Evolutionary conservation across 2,888 invertebrate species (phyloP).

Genomic region (Thelaira solivaga): DNA sequence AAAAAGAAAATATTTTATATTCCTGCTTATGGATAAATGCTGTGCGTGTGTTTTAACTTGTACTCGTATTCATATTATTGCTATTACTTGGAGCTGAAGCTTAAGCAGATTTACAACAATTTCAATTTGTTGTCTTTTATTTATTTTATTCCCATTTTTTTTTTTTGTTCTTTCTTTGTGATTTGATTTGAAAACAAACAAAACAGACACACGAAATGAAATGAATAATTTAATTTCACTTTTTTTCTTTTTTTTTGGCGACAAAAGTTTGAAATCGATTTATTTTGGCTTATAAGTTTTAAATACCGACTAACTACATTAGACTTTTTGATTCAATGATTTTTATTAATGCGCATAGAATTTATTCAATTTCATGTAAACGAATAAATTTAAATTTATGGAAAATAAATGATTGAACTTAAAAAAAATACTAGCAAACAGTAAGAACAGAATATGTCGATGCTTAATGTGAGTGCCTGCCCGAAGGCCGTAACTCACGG

Average conservation of each 20-base stretch:
- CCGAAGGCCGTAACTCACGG: no score
- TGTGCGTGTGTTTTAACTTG: neutral
- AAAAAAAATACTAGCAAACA: no score
- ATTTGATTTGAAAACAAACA: slow-evolving; percentile 31
- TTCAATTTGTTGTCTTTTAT: slow-evolving; percentile 52
- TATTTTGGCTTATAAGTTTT: slow-evolving; percentile 60
- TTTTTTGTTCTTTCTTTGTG: no score
- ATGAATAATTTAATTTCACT: slow-evolving; percentile 17
- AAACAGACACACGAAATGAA: neutral
- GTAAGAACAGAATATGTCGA: no score
- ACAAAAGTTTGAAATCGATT: slow-evolving; percentile 53
- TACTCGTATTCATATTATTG: neutral
- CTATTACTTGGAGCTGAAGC: slow-evolving; percentile 29
- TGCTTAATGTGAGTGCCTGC: no score
- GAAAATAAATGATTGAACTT: no score
- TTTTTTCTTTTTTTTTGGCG: slow-evolving; percentile 55
- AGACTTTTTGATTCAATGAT: slow-evolving; percentile 61
- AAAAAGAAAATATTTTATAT: no score
- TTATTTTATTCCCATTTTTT: neutral
- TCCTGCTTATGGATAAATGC: slow-evolving; percentile 29
- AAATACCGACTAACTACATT: slow-evolving; percentile 52
- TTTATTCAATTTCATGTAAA: slow-evolving; percentile 33
- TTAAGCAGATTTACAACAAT: slow-evolving; percentile 57
- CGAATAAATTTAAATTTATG: no score
- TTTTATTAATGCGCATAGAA: slow-evolving; percentile 53